Evolutionary conservation across 92 coral and sea anemone genomes (phyloP).

Genomic region (Micromussa lordhowensis): DNA sequence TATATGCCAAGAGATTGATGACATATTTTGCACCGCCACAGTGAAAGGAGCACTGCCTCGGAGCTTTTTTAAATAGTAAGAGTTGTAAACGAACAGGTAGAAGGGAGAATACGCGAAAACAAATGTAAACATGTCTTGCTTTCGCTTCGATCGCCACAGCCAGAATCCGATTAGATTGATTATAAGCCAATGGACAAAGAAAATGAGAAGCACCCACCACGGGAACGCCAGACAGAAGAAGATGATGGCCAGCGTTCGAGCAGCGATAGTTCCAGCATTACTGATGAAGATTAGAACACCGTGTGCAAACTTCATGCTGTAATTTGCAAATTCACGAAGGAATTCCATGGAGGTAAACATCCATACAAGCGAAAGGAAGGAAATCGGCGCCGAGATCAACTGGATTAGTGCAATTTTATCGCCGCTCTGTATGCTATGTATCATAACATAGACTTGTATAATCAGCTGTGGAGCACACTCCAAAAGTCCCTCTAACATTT

Average conservation of each 20-base stretch:
- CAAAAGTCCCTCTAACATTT: conserved; percentile 46
- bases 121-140: conserved; percentile 33
- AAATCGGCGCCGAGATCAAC: conserved; percentile 26
- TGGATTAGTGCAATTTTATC: neutral
- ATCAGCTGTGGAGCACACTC: conserved; percentile 47
- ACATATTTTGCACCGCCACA: neutral
- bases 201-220: conserved; percentile 17
- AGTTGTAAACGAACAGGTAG: conserved; percentile 32
- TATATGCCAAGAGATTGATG: conserved; percentile 21
- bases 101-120: conserved; percentile 34
- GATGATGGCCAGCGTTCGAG: conserved; percentile 31
- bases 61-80: conserved; percentile 20
- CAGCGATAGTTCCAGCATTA: conserved; percentile 27
- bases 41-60: conserved; percentile 19
- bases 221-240: conserved; percentile 3
- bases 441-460: conserved; percentile 38
- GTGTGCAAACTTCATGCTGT: conserved; percentile 15
- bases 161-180: conserved; percentile 7
- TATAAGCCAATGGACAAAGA: conserved; percentile 4
- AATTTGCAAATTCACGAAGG: conserved; percentile 13
- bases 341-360: conserved; percentile 32
- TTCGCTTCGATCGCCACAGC: conserved; percentile 44
- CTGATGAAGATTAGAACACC: conserved; percentile 25
- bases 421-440: neutral
- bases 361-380: conserved; percentile 29